Percentiles rank a stretch among this genome's conserved stretches.
Conservation (phyloP, 2,888 invertebrate genomes). For the Diachrysia chrysitis region DNA sequence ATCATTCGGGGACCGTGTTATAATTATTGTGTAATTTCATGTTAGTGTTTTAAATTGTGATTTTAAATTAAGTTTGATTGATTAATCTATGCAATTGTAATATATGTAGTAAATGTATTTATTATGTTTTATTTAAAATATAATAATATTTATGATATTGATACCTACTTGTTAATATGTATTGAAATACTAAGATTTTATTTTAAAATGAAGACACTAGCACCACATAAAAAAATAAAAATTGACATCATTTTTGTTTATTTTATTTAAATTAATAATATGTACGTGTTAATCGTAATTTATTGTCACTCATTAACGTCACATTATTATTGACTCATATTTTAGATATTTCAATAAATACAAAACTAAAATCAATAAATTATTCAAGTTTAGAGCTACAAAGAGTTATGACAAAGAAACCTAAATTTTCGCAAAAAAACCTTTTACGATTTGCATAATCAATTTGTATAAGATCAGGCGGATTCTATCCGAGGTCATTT, state of each 20-base stretch:
- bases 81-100: too few relatives aligned
- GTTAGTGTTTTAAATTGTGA: background rate
- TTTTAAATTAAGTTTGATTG: background rate
- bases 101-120: too few relatives aligned
- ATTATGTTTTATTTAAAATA: too few relatives aligned
- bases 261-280: too few relatives aligned
- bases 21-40: background rate
- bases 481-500: conserved; percentile 44
- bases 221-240: too few relatives aligned
- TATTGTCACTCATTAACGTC: background rate
- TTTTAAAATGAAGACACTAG: too few relatives aligned
- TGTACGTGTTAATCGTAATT: background rate
- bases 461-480: conserved; percentile 31
- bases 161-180: too few relatives aligned
- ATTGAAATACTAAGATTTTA: too few relatives aligned
- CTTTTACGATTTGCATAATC: conserved; percentile 51
- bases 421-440: conserved; percentile 37
- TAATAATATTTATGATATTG: too few relatives aligned
- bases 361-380: background rate
- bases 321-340: background rate
- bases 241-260: too few relatives aligned
- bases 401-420: conserved; percentile 8
- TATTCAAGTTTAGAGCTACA: background rate
- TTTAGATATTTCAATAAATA: background rate
- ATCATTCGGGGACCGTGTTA: background rate